A percentile compares a stretch with the other conserved stretches of the same genome.
These are phyloP conservation scores for Psococerastis gibbosa DNA, from an alignment of 2,888 invertebrate genomes.

Conservation along the genomic window DNA sequence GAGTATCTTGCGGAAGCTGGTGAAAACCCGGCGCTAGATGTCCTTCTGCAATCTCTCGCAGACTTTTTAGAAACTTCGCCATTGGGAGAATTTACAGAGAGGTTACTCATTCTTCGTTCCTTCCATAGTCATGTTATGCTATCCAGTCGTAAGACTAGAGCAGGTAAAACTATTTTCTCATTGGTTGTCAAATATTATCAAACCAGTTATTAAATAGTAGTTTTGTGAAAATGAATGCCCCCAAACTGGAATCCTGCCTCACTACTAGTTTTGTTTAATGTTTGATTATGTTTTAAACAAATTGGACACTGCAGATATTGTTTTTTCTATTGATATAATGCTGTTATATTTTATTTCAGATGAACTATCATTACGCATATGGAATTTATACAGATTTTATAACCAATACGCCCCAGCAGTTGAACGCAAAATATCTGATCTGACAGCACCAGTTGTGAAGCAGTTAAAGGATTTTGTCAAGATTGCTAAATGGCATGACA, in stretches of 20 bases:
- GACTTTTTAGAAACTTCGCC: constrained; percentile 68
- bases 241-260: constrained; percentile 40
- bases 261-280: too few species aligned
- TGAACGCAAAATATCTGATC: constrained; percentile 38
- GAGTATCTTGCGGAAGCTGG: constrained; percentile 31
- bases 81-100: constrained; percentile 61
- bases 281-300: too few species aligned
- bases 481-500: constrained; percentile 86
- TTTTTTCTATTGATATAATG: constrained; percentile 7
- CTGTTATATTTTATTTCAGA: constrained; percentile 22
- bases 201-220: too few species aligned
- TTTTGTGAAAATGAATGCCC: too few species aligned
- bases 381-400: constrained; percentile 73
- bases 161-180: too few species aligned
- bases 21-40: constrained; percentile 22
- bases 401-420: constrained; percentile 54
- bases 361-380: constrained; percentile 44
- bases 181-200: too few species aligned
- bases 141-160: too few species aligned
- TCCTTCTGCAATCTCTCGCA: constrained; percentile 41
- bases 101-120: constrained; percentile 56
- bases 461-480: constrained; percentile 85
- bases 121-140: constrained; percentile 80
- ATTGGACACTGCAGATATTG: too few species aligned
- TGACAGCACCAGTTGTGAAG: constrained; percentile 71